These are phyloP conservation scores for Rattus rattus DNA, from an alignment of 2,113 vertebrate species.

Conservation along the genomic window DNA sequence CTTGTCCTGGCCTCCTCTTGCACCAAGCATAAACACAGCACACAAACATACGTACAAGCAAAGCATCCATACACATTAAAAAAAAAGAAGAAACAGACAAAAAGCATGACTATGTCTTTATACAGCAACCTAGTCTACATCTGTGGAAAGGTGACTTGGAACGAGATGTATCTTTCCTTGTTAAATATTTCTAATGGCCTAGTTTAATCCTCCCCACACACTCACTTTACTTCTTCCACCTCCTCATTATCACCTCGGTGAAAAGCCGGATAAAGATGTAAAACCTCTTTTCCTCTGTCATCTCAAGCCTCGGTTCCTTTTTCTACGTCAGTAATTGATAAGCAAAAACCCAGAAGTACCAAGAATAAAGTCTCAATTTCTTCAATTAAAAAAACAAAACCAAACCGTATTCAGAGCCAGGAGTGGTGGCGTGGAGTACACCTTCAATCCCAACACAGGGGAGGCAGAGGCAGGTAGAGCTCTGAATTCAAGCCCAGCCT, in stretches of 20 bases:
- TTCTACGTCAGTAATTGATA: neutral
- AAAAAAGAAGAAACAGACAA: neutral
- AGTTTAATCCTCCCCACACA: neutral
- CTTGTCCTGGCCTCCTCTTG: neutral
- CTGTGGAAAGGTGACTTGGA: neutral
- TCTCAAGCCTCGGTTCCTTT: neutral
- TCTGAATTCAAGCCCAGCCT: neutral
- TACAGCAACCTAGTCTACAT: neutral
- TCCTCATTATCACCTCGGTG: neutral
- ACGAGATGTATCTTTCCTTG: neutral
- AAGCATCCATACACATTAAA: neutral
- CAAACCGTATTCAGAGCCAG: neutral
- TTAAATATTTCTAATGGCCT: neutral
- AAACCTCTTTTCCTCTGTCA: neutral
- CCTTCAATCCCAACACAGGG: neutral
- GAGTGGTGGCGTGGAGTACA: neutral
- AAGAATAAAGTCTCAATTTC: constrained; percentile 18
- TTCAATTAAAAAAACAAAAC: neutral
- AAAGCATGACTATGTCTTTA: neutral
- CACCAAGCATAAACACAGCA: neutral
- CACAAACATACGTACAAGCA: neutral
- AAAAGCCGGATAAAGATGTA: neutral
- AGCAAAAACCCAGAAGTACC: constrained; percentile 20
- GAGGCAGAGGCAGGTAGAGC: neutral
- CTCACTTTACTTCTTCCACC: neutral